These are phyloP conservation scores for Ptyas mucosa DNA, from an alignment of 2,113 vertebrate genomes.

Conservation along the genomic window DNA sequence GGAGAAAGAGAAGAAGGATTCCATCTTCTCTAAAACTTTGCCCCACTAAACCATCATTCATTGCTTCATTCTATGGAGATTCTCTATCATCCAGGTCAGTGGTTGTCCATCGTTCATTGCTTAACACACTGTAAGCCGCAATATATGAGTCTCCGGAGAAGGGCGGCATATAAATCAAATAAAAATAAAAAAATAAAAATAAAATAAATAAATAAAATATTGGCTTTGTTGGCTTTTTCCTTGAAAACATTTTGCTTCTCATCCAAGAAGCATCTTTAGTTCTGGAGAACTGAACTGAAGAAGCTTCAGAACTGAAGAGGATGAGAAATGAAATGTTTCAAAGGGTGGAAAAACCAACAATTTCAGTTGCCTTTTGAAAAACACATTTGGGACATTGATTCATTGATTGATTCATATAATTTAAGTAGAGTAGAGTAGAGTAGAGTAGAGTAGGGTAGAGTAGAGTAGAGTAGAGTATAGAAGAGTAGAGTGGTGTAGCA, in stretches of 20 bases:
- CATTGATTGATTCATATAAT: background rate
- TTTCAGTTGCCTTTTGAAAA: background rate
- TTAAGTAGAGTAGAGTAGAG: too few relatives aligned
- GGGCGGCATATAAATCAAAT: too few relatives aligned
- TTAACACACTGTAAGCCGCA: too few relatives aligned
- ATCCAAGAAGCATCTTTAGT: background rate
- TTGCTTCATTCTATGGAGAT: background rate
- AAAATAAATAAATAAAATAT: too few relatives aligned
- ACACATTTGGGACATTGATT: background rate
- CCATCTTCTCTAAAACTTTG: conserved; percentile 58
- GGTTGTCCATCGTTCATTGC: too few relatives aligned
- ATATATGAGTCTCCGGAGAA: too few relatives aligned
- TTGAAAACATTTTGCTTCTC: background rate
- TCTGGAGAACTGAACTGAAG: background rate
- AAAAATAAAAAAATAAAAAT: too few relatives aligned
- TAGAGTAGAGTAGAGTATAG: too few relatives aligned
- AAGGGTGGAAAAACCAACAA: background rate
- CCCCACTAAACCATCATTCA: conserved; percentile 33
- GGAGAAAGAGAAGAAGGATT: conserved; percentile 52
- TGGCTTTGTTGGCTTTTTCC: background rate
- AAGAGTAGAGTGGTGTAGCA: too few relatives aligned
- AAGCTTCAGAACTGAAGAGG: background rate
- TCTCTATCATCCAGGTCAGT: background rate
- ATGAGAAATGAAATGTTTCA: background rate
- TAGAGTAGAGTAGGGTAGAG: too few relatives aligned